A percentile compares a stretch with the other conserved stretches of the same genome.
Conservation (phyloP, 1,140 invertebrate species). For the Aphelenchoides fujianensis region DNA sequence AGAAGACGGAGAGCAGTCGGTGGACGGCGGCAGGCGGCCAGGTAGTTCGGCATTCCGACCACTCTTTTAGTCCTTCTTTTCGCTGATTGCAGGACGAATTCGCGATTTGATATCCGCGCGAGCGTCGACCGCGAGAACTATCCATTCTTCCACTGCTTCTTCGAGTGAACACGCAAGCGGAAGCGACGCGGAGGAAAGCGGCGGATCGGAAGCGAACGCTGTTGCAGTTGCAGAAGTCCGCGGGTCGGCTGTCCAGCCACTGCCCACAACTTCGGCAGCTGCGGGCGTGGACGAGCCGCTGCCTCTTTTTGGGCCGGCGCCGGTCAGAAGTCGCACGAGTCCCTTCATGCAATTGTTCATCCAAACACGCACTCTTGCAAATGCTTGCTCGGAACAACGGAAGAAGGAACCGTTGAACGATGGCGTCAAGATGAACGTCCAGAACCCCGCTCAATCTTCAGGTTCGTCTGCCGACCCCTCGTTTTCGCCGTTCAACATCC, state of each 20-base stretch:
- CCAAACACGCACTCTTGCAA: not conserved
- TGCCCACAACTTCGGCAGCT: no score
- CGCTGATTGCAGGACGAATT: not conserved
- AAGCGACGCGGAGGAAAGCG: not conserved
- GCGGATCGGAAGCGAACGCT: not conserved
- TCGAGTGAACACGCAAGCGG: not conserved
- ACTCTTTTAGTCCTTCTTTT: no score
- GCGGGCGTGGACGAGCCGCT: not conserved
- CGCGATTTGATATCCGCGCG: not conserved
- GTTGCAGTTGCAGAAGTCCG: no score
- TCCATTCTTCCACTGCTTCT: no score
- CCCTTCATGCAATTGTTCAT: not conserved
- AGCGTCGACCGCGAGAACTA: not conserved
- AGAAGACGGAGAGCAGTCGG: no score
- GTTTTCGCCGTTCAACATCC: not conserved
- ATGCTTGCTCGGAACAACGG: constrained; percentile 9
- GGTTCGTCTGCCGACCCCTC: constrained; percentile 1
- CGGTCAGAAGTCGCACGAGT: not conserved
- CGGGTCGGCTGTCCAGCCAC: not conserved
- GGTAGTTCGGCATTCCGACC: no score
- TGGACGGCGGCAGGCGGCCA: no score
- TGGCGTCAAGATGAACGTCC: constrained; percentile 3
- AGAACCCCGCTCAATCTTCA: not conserved
- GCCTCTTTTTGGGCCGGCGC: constrained; percentile 9
- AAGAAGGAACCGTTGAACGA: constrained; percentile 7